Percentiles rank a stretch among this genome's conserved stretches.
phyloP scores from a whole-genome alignment of 2,113 vertebrate genomes.

The Laticauda colubrina region DNA sequence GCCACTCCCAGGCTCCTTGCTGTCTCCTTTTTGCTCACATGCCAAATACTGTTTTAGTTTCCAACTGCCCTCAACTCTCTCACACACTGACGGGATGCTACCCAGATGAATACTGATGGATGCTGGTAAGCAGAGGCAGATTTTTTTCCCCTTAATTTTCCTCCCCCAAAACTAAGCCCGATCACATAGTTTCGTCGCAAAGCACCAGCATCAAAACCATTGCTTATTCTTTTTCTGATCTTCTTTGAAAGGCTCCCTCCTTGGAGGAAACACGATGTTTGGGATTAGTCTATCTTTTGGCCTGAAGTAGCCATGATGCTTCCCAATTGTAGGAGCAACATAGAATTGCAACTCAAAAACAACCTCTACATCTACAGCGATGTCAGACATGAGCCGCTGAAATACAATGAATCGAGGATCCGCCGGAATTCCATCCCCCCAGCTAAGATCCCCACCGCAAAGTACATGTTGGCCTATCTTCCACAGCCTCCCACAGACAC shows the following conservation, averaged over 20 bases:
- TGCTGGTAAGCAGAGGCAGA: too few relatives aligned
- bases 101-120: too few relatives aligned
- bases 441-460: conserved; percentile 65
- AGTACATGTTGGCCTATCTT: conserved; percentile 74
- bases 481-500: conserved; percentile 63
- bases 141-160: too few relatives aligned
- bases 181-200: too few relatives aligned
- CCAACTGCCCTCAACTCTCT: too few relatives aligned
- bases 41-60: too few relatives aligned
- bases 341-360: conserved; percentile 42
- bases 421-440: conserved; percentile 74
- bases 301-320: conserved; percentile 21
- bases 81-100: too few relatives aligned
- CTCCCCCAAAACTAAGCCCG: too few relatives aligned
- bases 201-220: too few relatives aligned
- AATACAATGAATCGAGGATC: conserved; percentile 42
- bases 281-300: neutral
- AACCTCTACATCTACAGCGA: conserved; percentile 27
- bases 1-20: too few relatives aligned
- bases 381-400: neutral
- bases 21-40: too few relatives aligned
- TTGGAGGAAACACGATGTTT: conserved; percentile 4
- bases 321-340: conserved; percentile 51
- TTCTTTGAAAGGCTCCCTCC: conserved; percentile 11
- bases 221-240: neutral